Evolutionary conservation across 2,888 invertebrate genomes (phyloP).

Genomic region (Octodonta nipae): DNA sequence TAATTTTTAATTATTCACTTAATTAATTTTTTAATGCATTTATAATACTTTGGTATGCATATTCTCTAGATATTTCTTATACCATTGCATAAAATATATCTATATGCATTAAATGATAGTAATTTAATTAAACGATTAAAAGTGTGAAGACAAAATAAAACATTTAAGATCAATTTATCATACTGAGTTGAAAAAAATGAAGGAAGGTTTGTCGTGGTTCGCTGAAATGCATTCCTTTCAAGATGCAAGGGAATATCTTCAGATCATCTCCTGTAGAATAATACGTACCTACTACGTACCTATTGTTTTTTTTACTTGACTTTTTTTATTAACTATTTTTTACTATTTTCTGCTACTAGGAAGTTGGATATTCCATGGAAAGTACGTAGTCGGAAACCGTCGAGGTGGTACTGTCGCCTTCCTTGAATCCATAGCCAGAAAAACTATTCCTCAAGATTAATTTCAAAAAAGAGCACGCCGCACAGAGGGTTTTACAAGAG

Average conservation of each 20-base stretch:
- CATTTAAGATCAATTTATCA: not conserved
- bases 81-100: not conserved
- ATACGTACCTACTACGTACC: not conserved
- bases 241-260: not conserved
- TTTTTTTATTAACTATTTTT: not conserved
- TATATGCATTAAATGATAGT: not conserved
- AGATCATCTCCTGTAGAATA: not conserved
- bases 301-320: too few relatives aligned
- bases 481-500: too few relatives aligned
- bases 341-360: not conserved
- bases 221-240: not conserved
- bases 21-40: not conserved
- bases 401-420: too few relatives aligned
- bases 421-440: too few relatives aligned
- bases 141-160: not conserved
- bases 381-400: not conserved
- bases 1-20: not conserved
- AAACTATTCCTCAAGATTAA: too few relatives aligned
- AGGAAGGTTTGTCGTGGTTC: not conserved
- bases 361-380: too few relatives aligned
- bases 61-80: not conserved
- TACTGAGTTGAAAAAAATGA: not conserved
- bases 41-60: not conserved
- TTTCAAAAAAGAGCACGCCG: too few relatives aligned
- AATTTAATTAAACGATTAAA: constrained; percentile 1